Evolutionary conservation across 1,140 invertebrate species (phyloP), one percentile per base, ranked within the genome.

Genomic region (Drosophila insularis): DNA sequence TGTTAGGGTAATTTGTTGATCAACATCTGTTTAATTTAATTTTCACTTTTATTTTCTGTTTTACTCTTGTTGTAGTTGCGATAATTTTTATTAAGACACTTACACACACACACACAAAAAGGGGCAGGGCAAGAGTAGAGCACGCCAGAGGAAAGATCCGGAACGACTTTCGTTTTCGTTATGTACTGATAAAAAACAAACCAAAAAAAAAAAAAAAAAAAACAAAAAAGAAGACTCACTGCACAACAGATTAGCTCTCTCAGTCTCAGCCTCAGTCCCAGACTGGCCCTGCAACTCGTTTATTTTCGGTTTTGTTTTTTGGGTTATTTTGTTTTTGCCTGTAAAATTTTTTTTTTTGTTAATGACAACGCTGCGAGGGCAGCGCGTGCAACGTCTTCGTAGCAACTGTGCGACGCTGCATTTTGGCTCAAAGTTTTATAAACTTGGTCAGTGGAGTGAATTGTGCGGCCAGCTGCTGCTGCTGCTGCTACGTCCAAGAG

Each of bases 391-490:
- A 89, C 84, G 84, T 77, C 78, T 71, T 87, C 63, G 76, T 69
- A 84, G 71, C 84, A 87, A 87, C 84, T 87, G 84, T 87, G 84
- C 77, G 84, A 76, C 80, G 74, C 80, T 87, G 84, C 84, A 87
- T 84, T 87, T 89, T 89, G 84, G 84, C 84, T 81, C 85, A 87
- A 87, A 80, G 80, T 89, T 87, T 89, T 87, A 87, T 87, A 89
- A 87, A 87, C 84, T 87, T 87, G 84, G 84, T 89, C 84, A 78
- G 84, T 86, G 70, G 59, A 61, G 86, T 82, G 66, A 87, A 69
- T 50, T 11, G 55, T 43, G 61, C 39, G 53, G 71, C 31, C 35
- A 54, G 37, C 53, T 63, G 68, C 76, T 61, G 58, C 69, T 37
- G 60, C 66, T 6, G 56, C 74, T 60, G 71, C 77, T 61, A 59